Base-by-base conservation (phyloP, 2,888 invertebrate species). In the Notodonta dromedarius region DNA sequence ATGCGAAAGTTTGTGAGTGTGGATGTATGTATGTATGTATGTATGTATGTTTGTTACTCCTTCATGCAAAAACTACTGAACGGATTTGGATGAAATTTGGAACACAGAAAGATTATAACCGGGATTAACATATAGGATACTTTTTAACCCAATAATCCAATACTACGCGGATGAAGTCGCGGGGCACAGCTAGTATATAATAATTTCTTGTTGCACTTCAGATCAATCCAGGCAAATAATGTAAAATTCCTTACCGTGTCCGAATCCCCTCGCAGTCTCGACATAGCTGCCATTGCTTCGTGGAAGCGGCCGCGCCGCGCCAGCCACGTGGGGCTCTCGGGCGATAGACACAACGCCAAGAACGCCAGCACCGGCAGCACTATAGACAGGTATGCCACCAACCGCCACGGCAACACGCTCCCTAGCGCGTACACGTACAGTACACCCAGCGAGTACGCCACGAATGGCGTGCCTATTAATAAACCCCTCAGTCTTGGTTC, bases 291-390 rank as follows among this genome's bases (percentile, higher is more conserved):
- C 90, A 92, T 92, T 3, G 94, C 94, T 11, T 92, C 91, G 65
- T 92, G 93, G 80, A 94, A 93, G 61, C 94, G 93, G 0, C 95
- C 95, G 56, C 94, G 93, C 24, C 96, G 91, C 2, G 96, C 94
- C 58, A 97, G 88, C 97, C 96, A 97, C 0, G 95, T 95, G 0
- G 97, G 97, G 74, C 96, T 96, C 83, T 97, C 97, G 0, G 96
- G 96, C 46, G 96, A 94, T 65, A 95, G 90, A 76, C 93, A 94
- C 59, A 97, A 90, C n/a, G 95, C 94, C 1, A 95, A 62, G 51
- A 95, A 91, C 0, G 96, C 94, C 39, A 95, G 67, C 0, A 92
- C 76, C 0, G 97, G 97, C 57, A 96, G 83, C 56, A 95, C 85
- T 35, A 94, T 93, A 35, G 95, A 95, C 55, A 94, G 93, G 78